Evolutionary conservation across 1,140 invertebrate genomes (phyloP), one percentile per base, ranked within the genome.

Genomic region (Drosophila ambigua): DNA sequence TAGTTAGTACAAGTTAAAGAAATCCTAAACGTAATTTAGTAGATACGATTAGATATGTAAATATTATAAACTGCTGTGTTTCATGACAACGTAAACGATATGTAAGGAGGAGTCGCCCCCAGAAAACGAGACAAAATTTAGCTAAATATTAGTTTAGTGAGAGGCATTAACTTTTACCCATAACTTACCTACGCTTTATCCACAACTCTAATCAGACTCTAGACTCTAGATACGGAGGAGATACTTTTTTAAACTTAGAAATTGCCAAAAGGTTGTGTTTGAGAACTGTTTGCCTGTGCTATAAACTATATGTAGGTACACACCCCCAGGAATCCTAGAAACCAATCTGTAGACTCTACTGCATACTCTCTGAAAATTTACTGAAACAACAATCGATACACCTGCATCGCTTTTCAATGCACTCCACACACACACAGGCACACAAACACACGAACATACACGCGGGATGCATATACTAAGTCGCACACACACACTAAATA

Each of bases 51-150:
- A 69, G 63, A 58, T 53, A 79, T 82, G 79, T 82, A 82, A 78
- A 77, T 77, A 83, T 69, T 74, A 72, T 49, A 73, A 87, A 79
- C 84, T 88, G 83, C 83, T 90, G 87, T 87, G 87, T 90, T 90
- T 90, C 87, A 90, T 87, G 87, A 90, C 87, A 90, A 90, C 87
- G 87, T 90, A 90, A 85, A 82, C 28, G 66, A 68, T 65, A 72
- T 65, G 61, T 74, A 77, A 74, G 68, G 23, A 64, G 57, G 64
- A 60, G 26, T 74, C 68, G 79, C 53, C 15, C 15, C 53, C 44
- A 11, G 13, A 24, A 43, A 24, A 50, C 11, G 4, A 53, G 31
- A 31, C 35, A 39, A 54, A 52, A 52, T 52, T 44, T 50, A 68
- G 67, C 67, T 55, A 58, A 62, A 64, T n/a, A 53, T 58, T 61